A percentile compares a stretch with the other conserved stretches of the same genome.
Evolutionary conservation across 2,888 invertebrate genomes (phyloP).

Genomic region (Drosophila maculinotata): DNA sequence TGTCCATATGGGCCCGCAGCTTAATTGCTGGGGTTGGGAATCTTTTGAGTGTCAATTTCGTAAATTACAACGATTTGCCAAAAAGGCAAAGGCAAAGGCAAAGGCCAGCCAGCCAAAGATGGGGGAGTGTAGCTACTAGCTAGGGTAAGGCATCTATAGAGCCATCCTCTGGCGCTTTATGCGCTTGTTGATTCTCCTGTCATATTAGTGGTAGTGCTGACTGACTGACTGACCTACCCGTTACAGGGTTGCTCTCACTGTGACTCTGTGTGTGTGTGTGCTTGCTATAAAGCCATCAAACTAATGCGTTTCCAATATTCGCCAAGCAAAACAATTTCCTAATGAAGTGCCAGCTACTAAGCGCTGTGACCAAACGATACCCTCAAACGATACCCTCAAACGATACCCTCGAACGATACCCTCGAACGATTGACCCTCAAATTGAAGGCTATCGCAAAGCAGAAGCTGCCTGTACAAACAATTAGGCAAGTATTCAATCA

Average conservation of each 20-base stretch:
- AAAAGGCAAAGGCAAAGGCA: constrained; percentile 32
- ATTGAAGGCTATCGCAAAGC: no score
- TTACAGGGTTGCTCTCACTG: constrained; percentile 39
- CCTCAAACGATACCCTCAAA: neutral
- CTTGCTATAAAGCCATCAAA: constrained; percentile 62
- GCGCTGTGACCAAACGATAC: neutral
- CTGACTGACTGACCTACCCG: neutral
- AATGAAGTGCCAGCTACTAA: constrained; percentile 41
- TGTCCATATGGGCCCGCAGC: constrained; percentile 64
- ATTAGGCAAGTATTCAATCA: no score
- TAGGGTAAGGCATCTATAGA: constrained; percentile 6
- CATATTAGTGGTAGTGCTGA: constrained; percentile 37
- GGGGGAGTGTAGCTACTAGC: neutral
- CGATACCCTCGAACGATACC: neutral
- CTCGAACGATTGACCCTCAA: no score
- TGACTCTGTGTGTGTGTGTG: constrained; percentile 4
- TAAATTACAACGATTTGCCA: constrained; percentile 78
- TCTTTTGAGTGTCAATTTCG: constrained; percentile 80
- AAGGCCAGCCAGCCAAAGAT: constrained; percentile 20
- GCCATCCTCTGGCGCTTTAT: constrained; percentile 15
- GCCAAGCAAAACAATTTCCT: constrained; percentile 61
- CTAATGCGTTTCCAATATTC: constrained; percentile 72
- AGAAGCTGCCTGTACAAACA: no score
- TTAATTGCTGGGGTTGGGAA: constrained; percentile 73
- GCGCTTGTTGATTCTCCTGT: constrained; percentile 51